A percentile compares a stretch with the other conserved stretches of the same genome.
phyloP scores from a whole-genome alignment of 1,140 invertebrate species.

The Andricus grossulariae region DNA sequence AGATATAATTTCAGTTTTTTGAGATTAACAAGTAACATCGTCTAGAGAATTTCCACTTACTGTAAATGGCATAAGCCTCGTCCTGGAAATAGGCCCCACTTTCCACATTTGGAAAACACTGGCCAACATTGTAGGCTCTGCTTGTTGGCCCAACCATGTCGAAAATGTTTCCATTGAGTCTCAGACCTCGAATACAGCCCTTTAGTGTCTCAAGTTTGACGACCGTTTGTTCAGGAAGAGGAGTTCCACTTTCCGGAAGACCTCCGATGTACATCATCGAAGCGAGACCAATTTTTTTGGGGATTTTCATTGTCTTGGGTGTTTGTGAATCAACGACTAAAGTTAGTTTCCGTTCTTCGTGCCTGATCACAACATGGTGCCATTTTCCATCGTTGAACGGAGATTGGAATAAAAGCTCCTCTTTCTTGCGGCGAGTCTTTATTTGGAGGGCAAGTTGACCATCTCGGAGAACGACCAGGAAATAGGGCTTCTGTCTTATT shows the following conservation, averaged over 20 bases:
- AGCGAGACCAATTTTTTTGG: conserved; percentile 81
- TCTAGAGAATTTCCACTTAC: conserved; percentile 80
- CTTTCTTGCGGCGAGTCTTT: conserved; percentile 81
- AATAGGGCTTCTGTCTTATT: conserved; percentile 82
- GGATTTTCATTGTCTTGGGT: conserved; percentile 80
- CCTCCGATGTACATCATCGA: conserved; percentile 88
- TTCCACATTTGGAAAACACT: conserved; percentile 92
- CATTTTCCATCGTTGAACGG: conserved; percentile 89
- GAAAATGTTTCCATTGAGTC: conserved; percentile 84
- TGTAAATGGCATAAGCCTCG: conserved; percentile 88
- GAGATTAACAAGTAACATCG: not conserved
- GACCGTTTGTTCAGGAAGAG: conserved; percentile 77
- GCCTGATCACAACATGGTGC: conserved; percentile 84
- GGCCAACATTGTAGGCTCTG: conserved; percentile 84
- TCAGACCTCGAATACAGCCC: conserved; percentile 87
- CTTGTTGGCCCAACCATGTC: conserved; percentile 85
- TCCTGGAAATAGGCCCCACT: conserved; percentile 90
- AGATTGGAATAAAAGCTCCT: conserved; percentile 79
- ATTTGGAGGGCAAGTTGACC: conserved; percentile 83
- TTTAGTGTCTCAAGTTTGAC: conserved; percentile 85
- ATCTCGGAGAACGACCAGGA: conserved; percentile 83
- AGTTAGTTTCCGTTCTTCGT: conserved; percentile 80
- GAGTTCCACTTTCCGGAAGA: conserved; percentile 78
- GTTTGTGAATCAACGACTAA: conserved; percentile 83
- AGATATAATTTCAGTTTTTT: conserved; percentile 32